Percentiles rank a stretch among this genome's conserved stretches.
Evolutionary conservation across 2,888 invertebrate species (phyloP).

Genomic region (Baccha elongata): DNA sequence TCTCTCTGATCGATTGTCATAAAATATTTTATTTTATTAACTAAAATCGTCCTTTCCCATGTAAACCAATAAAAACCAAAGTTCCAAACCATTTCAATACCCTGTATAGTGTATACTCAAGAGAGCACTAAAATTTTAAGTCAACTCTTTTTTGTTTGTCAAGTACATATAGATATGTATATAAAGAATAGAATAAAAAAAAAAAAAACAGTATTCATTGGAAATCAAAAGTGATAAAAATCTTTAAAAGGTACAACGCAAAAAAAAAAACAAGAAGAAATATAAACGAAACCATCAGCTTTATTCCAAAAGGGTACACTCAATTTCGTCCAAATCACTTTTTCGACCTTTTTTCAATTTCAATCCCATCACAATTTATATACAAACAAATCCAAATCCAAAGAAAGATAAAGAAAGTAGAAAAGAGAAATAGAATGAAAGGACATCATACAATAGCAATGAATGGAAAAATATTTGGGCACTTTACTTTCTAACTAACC

Average conservation of each 20-base stretch:
- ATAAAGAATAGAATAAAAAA: constrained; percentile 6
- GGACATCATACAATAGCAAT: constrained; percentile 50
- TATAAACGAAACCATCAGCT: constrained; percentile 41
- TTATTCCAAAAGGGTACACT: constrained; percentile 60
- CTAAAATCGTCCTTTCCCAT: constrained; percentile 36
- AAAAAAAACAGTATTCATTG: constrained; percentile 20
- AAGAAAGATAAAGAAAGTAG: constrained; percentile 1
- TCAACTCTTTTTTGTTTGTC: neutral
- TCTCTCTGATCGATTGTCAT: constrained; percentile 16
- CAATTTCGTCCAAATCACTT: constrained; percentile 66
- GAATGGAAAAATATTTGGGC: constrained; percentile 69
- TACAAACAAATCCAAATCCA: constrained; percentile 12
- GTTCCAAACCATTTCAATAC: constrained; percentile 7
- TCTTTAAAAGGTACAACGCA: constrained; percentile 22
- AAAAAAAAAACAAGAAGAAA: neutral
- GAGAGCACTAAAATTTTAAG: constrained; percentile 32
- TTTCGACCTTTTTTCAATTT: constrained; percentile 63
- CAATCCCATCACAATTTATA: constrained; percentile 37
- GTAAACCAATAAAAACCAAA: constrained; percentile 39
- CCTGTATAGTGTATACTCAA: too few relatives aligned
- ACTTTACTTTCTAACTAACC: constrained; percentile 72
- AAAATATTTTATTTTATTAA: constrained; percentile 41
- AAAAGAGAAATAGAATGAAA: constrained; percentile 7
- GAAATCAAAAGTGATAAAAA: constrained; percentile 47
- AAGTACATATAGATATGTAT: too few relatives aligned